Conservation (phyloP, 1,140 invertebrate species). For the Cryptotermes secundus region DNA sequence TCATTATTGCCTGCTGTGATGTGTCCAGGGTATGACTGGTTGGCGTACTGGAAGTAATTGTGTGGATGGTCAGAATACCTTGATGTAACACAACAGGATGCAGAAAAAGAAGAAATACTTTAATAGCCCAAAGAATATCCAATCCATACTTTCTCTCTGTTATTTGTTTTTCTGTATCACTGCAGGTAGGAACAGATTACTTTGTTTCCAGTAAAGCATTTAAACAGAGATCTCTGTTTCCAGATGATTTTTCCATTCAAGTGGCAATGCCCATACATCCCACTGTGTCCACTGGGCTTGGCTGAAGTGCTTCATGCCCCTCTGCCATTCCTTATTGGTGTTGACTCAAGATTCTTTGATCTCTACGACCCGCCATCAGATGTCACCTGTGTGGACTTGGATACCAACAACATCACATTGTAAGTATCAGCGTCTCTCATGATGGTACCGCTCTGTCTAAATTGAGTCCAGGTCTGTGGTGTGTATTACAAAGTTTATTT, state of each 20-base stretch:
- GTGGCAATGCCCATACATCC: slow-evolving; percentile 99
- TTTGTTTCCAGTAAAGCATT: no score
- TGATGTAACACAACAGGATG: no score
- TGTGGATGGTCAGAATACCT: no score
- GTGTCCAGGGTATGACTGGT: no score
- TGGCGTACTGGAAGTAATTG: no score
- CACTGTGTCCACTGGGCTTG: slow-evolving; percentile 90
- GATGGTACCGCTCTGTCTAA: neutral
- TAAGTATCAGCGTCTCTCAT: slow-evolving; percentile 47
- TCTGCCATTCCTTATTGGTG: slow-evolving; percentile 94
- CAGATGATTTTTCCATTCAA: slow-evolving; percentile 95
- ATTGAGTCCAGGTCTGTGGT: no score
- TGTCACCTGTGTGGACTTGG: slow-evolving; percentile 96
- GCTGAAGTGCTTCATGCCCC: slow-evolving; percentile 90
- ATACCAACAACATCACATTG: slow-evolving; percentile 90
- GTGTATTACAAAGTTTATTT: no score
- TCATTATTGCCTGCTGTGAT: no score
- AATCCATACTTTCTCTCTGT: neutral
- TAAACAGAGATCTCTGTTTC: slow-evolving; percentile 36
- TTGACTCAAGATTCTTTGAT: slow-evolving; percentile 97
- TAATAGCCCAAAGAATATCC: no score
- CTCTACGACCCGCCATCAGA: slow-evolving; percentile 94
- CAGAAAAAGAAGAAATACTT: no score
- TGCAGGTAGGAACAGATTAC: no score
- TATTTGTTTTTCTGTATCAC: neutral